Base-by-base conservation (phyloP, 2,888 invertebrate species). In the Cistogaster globosa region DNA sequence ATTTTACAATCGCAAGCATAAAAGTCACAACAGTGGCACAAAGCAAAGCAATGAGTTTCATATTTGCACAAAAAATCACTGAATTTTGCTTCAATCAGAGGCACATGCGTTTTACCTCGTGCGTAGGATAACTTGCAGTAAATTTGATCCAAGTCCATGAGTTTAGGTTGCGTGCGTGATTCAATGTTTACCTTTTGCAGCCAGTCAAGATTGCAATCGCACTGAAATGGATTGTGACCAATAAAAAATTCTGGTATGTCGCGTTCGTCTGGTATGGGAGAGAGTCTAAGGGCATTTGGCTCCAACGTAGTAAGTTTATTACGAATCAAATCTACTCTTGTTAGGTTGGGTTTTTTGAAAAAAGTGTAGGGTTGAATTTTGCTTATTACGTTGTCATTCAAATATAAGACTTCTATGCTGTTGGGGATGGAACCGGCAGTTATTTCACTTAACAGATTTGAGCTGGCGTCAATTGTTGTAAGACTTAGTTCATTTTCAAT, bases 1-100 rank as follows among this genome's bases (percentile, higher is more conserved):
- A 98, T 98, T 94, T 98, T 97, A 94, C 98, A 98, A 93, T 98
- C 98, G 94, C 98, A 98, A 74, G 97, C 97, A 93, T 97, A 98
- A 93, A 97, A 98, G 93, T 98, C 98, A 93, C 98, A 98, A 94
- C 98, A 98, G 92, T 97, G 97, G 92, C 98, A 98, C 88, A 97
- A 93, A 7, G 98, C 97, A 93, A 98, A 98, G 93, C 98, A 98
- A 92, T 98, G 97, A 65, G 97, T 96, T 92, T 96, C 96, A 93
- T 98, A 98, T 88, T 96, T 96, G 94, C 98, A 98, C 90, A 98
- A 94, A 93, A 98, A 98, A 93, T 98, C 97, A 74, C 97, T 96
- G 8, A 97, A 95, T 92, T 96, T 96, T 71, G 97, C 97, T 91
- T 97, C 97, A 55, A 97, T 95, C 86, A 98, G 93, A 71, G 97